These are phyloP conservation scores for Platalea minor DNA, from an alignment of 2,797 vertebrate genomes.

Conservation along the genomic window DNA sequence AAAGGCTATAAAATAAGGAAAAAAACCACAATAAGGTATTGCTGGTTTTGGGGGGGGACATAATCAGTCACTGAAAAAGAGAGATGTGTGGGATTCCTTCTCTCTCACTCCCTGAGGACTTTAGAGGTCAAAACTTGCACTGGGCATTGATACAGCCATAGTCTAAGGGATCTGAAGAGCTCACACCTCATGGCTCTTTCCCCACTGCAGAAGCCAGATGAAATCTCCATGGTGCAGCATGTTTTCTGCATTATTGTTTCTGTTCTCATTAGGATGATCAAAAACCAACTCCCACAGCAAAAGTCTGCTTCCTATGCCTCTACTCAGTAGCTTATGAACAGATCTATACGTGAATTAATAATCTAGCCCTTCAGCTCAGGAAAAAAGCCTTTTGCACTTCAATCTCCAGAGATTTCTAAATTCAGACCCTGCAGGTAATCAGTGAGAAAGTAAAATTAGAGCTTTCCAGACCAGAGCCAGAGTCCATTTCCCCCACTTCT, in stretches of 20 bases:
- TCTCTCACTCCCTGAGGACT: neutral
- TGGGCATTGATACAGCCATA: neutral
- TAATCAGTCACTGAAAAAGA: neutral
- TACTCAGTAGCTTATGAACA: neutral
- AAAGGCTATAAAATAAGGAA: neutral
- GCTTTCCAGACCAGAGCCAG: neutral
- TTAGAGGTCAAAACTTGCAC: neutral
- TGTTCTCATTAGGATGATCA: neutral
- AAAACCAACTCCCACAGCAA: neutral
- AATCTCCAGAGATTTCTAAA: neutral
- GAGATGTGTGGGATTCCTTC: neutral
- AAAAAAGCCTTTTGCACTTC: neutral
- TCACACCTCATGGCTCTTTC: neutral
- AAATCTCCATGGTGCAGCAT: accelerated
- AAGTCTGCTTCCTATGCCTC: neutral
- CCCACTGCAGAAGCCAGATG: neutral
- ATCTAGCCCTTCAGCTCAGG: neutral
- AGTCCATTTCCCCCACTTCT: neutral
- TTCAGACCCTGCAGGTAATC: neutral
- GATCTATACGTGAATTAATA: neutral
- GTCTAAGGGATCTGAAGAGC: neutral
- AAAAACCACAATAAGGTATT: neutral
- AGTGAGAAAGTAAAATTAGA: neutral
- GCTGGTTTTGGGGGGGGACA: accelerated
- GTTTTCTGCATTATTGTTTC: neutral